These are phyloP conservation scores for Hybognathus amarus DNA, from an alignment of 2,797 vertebrate genomes.

Conservation along the genomic window DNA sequence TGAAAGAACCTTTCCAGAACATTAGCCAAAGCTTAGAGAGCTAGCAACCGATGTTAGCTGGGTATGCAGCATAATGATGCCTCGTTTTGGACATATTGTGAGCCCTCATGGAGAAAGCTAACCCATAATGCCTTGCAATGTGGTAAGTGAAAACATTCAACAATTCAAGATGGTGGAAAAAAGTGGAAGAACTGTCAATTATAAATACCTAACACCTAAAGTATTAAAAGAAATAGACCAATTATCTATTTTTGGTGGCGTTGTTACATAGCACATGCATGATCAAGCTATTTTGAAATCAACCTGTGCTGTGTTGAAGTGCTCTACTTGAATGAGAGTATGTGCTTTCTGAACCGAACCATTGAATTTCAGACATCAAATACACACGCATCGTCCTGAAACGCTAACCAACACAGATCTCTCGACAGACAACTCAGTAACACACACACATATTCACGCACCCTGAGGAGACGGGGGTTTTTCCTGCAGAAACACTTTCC, in stretches of 20 bases:
- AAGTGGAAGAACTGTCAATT: neutral
- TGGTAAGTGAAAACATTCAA: neutral
- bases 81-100: neutral
- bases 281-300: neutral
- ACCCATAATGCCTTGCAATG: neutral
- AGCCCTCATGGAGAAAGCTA: neutral
- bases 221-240: neutral
- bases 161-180: neutral
- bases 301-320: neutral
- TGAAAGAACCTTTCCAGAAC: neutral
- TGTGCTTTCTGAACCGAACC: neutral
- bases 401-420: neutral
- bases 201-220: neutral
- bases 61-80: neutral
- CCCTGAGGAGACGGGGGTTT: constrained; percentile 33
- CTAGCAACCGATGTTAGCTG: too few species aligned
- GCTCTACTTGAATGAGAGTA: neutral
- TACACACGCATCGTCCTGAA: constrained; percentile 8
- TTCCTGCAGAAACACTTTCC: constrained; percentile 54
- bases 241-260: neutral
- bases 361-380: neutral
- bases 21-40: neutral
- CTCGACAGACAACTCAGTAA: neutral
- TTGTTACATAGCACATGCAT: neutral
- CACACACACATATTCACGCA: neutral